Percentiles rank a stretch among this genome's conserved stretches.
Conservation (phyloP, 2,888 invertebrate genomes). For the Incurvaria masculella region DNA sequence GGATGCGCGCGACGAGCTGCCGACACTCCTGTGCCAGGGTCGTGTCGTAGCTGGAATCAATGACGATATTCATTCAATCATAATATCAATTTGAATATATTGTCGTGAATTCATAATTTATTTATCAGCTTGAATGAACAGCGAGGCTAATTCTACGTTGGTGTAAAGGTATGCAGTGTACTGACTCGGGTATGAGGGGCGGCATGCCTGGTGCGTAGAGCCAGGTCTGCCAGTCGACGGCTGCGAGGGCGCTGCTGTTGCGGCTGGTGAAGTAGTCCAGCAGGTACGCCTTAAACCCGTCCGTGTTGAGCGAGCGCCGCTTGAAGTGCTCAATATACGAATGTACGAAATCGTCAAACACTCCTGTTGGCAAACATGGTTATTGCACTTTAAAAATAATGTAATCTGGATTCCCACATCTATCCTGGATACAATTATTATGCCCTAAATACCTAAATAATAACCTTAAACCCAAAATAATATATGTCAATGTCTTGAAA, state of each 20-base stretch:
- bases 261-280: constrained; percentile 62
- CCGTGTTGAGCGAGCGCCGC: constrained; percentile 77
- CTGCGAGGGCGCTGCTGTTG: constrained; percentile 50
- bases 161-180: too few relatives aligned
- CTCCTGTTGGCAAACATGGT: constrained; percentile 24
- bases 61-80: too few relatives aligned
- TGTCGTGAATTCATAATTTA: too few relatives aligned
- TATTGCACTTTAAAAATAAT: too few relatives aligned
- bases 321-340: constrained; percentile 78
- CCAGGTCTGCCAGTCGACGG: constrained; percentile 86
- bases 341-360: constrained; percentile 82
- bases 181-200: constrained; percentile 75
- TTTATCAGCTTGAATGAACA: too few relatives aligned
- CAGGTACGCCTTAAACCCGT: constrained; percentile 73
- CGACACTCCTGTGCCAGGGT: constrained; percentile 61
- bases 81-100: too few relatives aligned
- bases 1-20: constrained; percentile 57
- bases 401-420: too few relatives aligned
- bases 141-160: too few relatives aligned
- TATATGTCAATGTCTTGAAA: too few relatives aligned
- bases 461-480: too few relatives aligned
- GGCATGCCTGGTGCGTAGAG: constrained; percentile 84
- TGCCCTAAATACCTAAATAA: too few relatives aligned
- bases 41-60: constrained; percentile 63
- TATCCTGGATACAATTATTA: too few relatives aligned